These are phyloP conservation scores for Phainopepla nitens DNA, from an alignment of 2,113 vertebrate species.

Conservation along the genomic window DNA sequence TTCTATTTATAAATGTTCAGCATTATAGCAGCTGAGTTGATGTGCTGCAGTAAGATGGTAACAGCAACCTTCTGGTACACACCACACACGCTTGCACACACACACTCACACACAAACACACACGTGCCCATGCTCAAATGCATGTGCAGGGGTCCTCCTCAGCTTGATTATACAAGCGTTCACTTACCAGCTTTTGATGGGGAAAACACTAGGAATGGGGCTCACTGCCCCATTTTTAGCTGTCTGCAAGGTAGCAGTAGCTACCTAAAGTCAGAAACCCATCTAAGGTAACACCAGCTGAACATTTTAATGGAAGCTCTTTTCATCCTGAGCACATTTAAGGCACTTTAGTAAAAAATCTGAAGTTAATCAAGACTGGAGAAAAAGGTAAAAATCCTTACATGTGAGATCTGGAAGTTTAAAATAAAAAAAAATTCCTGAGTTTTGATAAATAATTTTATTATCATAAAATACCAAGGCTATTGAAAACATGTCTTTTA, in stretches of 20 bases:
- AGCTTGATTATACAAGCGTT: background rate
- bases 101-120: background rate
- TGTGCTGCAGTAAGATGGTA: background rate
- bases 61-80: background rate
- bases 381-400: background rate
- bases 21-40: background rate
- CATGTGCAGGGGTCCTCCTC: background rate
- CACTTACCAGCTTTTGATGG: background rate
- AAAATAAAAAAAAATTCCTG: slow-evolving; percentile 9
- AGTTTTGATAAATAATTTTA: slow-evolving; percentile 55
- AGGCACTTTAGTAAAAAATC: slow-evolving; percentile 15
- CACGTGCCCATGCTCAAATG: background rate
- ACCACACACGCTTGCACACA: background rate
- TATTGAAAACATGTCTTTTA: slow-evolving; percentile 1
- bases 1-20: background rate
- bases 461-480: slow-evolving; percentile 18
- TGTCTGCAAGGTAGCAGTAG: background rate
- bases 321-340: background rate
- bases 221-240: background rate
- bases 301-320: background rate
- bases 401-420: background rate
- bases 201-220: background rate
- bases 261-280: background rate
- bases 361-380: background rate
- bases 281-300: background rate